Evolutionary conservation across 2,797 vertebrate species (phyloP).

Genomic region (Hozukius guyotensis): DNA sequence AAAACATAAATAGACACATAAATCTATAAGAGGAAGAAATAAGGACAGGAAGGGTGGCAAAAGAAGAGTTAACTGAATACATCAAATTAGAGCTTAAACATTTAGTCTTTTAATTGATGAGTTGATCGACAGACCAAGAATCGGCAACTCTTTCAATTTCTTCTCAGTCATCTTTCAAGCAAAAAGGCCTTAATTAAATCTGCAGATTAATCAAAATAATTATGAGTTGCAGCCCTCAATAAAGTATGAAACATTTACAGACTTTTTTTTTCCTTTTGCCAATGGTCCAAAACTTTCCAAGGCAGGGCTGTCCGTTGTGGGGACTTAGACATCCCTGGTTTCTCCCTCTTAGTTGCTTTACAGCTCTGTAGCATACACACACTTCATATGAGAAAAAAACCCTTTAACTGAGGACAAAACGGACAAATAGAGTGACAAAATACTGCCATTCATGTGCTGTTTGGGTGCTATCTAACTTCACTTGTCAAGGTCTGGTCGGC

Average conservation of each 20-base stretch:
- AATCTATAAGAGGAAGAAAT: background rate
- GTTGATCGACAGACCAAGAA: background rate
- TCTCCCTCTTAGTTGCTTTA: background rate
- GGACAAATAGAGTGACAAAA: background rate
- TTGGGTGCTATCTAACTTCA: constrained; percentile 23
- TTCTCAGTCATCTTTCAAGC: background rate
- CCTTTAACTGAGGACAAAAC: background rate
- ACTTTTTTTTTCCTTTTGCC: background rate
- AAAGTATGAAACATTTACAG: background rate
- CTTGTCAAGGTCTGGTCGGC: background rate
- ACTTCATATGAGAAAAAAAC: background rate
- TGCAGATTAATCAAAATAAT: background rate
- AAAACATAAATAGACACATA: too few species aligned
- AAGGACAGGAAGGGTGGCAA: background rate
- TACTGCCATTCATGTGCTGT: background rate
- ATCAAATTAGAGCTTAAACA: background rate
- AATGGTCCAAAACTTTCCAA: background rate
- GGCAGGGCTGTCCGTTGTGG: background rate
- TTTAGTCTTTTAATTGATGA: background rate
- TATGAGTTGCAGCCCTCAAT: background rate
- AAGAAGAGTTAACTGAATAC: background rate
- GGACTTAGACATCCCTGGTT: too few species aligned
- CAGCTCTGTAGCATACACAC: background rate
- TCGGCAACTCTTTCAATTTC: background rate
- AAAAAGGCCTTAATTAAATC: background rate